Conservation (phyloP, 1,140 invertebrate genomes). For the Carposina sasakii region DNA sequence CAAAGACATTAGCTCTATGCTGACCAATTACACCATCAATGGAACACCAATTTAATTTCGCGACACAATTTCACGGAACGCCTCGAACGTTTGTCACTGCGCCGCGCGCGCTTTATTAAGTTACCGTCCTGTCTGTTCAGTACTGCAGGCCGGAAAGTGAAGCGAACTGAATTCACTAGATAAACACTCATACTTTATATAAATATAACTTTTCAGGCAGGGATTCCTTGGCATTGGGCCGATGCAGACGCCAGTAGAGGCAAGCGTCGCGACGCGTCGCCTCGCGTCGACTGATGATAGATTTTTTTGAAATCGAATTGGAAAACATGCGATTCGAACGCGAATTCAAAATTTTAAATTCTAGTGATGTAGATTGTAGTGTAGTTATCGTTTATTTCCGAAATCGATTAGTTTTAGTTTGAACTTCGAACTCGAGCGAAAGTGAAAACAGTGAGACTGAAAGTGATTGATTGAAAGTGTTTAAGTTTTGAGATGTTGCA, state of each 20-base stretch:
- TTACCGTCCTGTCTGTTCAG: too few species aligned
- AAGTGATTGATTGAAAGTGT: background rate
- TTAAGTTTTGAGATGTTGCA: background rate
- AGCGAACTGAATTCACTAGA: too few species aligned
- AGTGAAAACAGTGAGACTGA: constrained; percentile 30
- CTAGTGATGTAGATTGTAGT: constrained; percentile 4
- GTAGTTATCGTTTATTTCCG: too few species aligned
- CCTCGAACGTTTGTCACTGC: too few species aligned
- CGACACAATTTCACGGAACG: too few species aligned
- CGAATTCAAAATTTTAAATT: constrained; percentile 28
- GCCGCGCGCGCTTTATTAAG: too few species aligned
- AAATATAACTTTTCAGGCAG: constrained; percentile 66
- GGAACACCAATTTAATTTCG: too few species aligned
- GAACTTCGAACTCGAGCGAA: constrained; percentile 11
- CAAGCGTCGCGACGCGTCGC: constrained; percentile 52
- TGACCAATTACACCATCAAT: too few species aligned
- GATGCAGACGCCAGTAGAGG: constrained; percentile 59
- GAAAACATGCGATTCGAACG: constrained; percentile 18
- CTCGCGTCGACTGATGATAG: constrained; percentile 47
- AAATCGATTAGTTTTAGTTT: too few species aligned
- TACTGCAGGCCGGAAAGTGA: too few species aligned
- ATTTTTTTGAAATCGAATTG: constrained; percentile 25
- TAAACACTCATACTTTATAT: constrained; percentile 61
- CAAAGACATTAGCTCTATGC: too few species aligned
- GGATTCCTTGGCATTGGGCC: constrained; percentile 63